Evolutionary conservation across 2,113 vertebrate species (phyloP).

Genomic region (Chroicocephalus ridibundus): DNA sequence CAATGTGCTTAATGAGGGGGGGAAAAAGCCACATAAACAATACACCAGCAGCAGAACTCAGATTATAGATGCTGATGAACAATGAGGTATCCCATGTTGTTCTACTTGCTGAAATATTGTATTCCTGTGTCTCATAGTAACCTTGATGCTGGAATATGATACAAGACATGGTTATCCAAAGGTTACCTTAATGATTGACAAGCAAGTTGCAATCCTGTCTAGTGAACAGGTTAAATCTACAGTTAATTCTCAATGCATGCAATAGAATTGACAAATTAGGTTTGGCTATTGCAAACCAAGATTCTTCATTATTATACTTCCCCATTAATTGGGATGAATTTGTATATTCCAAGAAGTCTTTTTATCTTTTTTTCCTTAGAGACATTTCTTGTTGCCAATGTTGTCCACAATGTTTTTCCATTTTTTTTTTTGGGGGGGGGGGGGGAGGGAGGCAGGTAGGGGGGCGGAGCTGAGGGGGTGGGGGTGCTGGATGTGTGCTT

Average conservation of each 20-base stretch:
- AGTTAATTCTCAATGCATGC: neutral
- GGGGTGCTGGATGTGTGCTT: neutral
- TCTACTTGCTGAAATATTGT: neutral
- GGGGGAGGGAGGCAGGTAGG: fast-evolving
- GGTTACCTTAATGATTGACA: neutral
- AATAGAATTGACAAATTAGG: neutral
- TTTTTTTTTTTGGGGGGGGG: neutral
- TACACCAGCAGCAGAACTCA: neutral
- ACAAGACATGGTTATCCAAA: neutral
- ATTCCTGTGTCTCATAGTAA: neutral
- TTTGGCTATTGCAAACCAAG: neutral
- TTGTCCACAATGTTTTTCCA: fast-evolving
- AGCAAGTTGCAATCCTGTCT: neutral
- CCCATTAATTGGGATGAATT: neutral
- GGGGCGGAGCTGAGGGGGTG: fast-evolving
- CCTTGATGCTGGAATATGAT: neutral
- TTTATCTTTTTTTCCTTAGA: neutral
- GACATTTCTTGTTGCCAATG: neutral
- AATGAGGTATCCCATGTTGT: neutral
- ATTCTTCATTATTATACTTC: neutral
- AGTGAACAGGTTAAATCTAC: neutral
- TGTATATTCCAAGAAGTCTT: neutral
- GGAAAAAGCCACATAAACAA: neutral
- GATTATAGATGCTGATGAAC: neutral
- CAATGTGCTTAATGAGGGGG: neutral